phyloP scores from a whole-genome alignment of 2,888 invertebrate species.

The Aproaerema taeniolella region DNA sequence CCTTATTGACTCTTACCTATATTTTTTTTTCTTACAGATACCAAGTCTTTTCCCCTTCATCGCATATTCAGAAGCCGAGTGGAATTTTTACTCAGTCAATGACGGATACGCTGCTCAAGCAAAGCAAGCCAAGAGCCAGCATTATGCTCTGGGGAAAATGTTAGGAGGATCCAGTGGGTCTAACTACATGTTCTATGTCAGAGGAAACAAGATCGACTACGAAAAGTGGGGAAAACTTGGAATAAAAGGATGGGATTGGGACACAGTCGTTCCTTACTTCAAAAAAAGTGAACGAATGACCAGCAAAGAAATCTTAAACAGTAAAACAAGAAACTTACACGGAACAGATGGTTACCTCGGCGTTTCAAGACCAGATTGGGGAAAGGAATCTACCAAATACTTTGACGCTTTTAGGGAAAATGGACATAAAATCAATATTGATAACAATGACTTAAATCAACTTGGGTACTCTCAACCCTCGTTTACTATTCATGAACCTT shows the following conservation, averaged over 20 bases:
- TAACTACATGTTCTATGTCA: slow-evolving; percentile 79
- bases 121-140: slow-evolving; percentile 22
- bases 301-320: slow-evolving; percentile 12
- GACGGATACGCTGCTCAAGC: slow-evolving; percentile 28
- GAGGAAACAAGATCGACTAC: slow-evolving; percentile 79
- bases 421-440: slow-evolving; percentile 33
- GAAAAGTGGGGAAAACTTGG: slow-evolving; percentile 80
- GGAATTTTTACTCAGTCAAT: slow-evolving; percentile 68
- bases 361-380: slow-evolving; percentile 40
- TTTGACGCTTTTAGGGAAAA: slow-evolving; percentile 37
- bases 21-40: not conserved
- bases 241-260: slow-evolving; percentile 46
- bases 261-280: slow-evolving; percentile 24
- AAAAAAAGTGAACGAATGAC: slow-evolving; percentile 25
- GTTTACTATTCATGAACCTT: slow-evolving; percentile 28
- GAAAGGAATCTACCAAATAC: slow-evolving; percentile 45
- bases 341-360: slow-evolving; percentile 21
- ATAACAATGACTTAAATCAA: slow-evolving; percentile 36
- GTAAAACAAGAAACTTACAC: slow-evolving; percentile 37
- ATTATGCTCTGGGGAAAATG: slow-evolving; percentile 76
- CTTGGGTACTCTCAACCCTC: slow-evolving; percentile 35
- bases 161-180: slow-evolving; percentile 79
- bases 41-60: not conserved
- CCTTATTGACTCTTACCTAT: too few species aligned
- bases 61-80: slow-evolving; percentile 58